Evolutionary conservation across 2,888 invertebrate species (phyloP).

Genomic region (Aphrophora alni): DNA sequence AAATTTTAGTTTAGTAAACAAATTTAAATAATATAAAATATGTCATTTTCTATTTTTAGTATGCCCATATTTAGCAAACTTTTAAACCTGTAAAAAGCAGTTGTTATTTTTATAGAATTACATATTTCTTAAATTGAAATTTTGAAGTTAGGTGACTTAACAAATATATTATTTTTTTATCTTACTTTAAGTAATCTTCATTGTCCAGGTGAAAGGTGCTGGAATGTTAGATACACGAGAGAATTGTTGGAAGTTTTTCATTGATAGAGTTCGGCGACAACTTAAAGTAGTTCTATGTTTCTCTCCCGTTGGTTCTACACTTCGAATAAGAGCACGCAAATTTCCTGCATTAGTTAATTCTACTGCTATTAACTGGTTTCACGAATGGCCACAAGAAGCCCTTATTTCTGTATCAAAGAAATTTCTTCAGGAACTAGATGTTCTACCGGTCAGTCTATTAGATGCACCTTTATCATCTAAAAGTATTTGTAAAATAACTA

Average conservation of each 20-base stretch:
- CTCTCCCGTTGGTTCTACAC: slow-evolving; percentile 94
- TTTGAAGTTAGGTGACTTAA: no score
- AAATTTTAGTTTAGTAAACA: no score
- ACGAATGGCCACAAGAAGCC: slow-evolving; percentile 98
- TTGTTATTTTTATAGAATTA: no score
- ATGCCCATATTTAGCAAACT: no score
- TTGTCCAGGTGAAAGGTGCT: slow-evolving; percentile 74
- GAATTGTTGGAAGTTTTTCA: slow-evolving; percentile 98
- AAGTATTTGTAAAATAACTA: no score
- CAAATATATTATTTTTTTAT: no score
- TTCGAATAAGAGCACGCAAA: slow-evolving; percentile 83
- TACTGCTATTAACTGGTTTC: slow-evolving; percentile 97
- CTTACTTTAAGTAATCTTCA: background rate
- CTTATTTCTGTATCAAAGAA: slow-evolving; percentile 90
- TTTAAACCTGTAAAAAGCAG: no score
- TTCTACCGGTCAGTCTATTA: slow-evolving; percentile 75
- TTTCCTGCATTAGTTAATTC: slow-evolving; percentile 96
- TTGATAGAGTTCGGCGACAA: slow-evolving; percentile 90
- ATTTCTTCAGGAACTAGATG: slow-evolving; percentile 81
- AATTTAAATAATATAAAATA: no score
- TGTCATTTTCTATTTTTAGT: no score
- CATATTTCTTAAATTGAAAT: no score
- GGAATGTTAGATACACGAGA: slow-evolving; percentile 92
- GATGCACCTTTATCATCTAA: no score
- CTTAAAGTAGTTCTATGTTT: slow-evolving; percentile 94